Base-by-base conservation (phyloP, 2,888 invertebrate species). In the Sminthurides aquaticus region DNA sequence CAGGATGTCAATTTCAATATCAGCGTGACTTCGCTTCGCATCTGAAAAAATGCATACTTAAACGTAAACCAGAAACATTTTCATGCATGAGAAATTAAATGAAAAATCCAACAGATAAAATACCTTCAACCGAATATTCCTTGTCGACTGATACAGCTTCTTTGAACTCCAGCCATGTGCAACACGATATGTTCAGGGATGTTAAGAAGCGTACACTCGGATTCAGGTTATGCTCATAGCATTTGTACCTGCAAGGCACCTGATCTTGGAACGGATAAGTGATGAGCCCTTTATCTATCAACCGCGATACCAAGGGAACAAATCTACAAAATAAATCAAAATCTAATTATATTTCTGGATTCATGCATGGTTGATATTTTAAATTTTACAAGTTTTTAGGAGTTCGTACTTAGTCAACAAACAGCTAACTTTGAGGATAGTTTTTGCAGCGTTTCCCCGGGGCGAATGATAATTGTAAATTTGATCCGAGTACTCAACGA, bases 351-450 rank as follows among this genome's bases (percentile, higher is more conserved):
- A n/a, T n/a, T n/a, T n/a, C n/a, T n/a, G n/a, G n/a, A n/a, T n/a
- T n/a, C n/a, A n/a, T n/a, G n/a, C n/a, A n/a, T n/a, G n/a, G n/a
- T n/a, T n/a, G n/a, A n/a, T n/a, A n/a, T n/a, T n/a, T n/a, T n/a
- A n/a, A n/a, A n/a, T n/a, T n/a, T n/a, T n/a, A n/a, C n/a, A n/a
- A n/a, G n/a, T n/a, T n/a, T n/a, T n/a, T n/a, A n/a, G n/a, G n/a
- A n/a, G n/a, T n/a, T n/a, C n/a, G n/a, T 64, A 70, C 70, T 63
- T 65, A 26, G 70, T 67, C 20, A 70, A 55, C 2, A 61, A 27
- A 49, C 68, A 68, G 26, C 2, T 58, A 11, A 70, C 62, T 64
- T 70, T 70, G 28, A 70, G 57, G n/a, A 70, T 54, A 2, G 43
- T 34, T 61, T 22, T 20, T 55, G 34, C 15, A 34, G 43, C 15